Evolutionary conservation across 2,113 vertebrate genomes (phyloP), one percentile per base, ranked within the genome.

Genomic region (Acrocephalus arundinaceus): DNA sequence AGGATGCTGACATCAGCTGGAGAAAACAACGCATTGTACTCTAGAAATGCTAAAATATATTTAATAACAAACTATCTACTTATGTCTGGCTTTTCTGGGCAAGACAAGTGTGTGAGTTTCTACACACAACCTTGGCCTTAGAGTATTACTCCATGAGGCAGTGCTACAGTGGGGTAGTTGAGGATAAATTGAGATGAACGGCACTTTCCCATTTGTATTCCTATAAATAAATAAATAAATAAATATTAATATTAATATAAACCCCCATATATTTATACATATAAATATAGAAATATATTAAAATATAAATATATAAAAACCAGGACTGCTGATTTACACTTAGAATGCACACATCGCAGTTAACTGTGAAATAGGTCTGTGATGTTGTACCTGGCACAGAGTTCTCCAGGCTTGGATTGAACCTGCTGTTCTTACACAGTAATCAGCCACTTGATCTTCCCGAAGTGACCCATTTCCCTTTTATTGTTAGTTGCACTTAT

Each of bases 401-500:
- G 33, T 57, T 91, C 46, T 57, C 67, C 2, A 2, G 51, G 63
- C 75, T 94, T 49, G 62, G 61, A 61, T 52, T 71, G 77, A 96
- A 90, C 87, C 73, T 74, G 89, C 39, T 58, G 92, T 93, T 96
- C 94, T 94, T 89, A 90, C 83, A 89, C 72, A 45, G 61, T 75
- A 95, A 97, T 95, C 94, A 92, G 85, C 49, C 61, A 78, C 83
- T 45, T 72, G 30, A 95, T 95, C 95, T 96, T 92, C 76, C 79
- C 0, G 2, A 77, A 21, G 9, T 85, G 88, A 79, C 71, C 68
- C 71, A 74, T 76, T 97, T 96, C 78, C 94, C 77, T 86, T 86
- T 87, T 54, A 91, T 95, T 96, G 90, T 97, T 96, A 92, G 74
- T 66, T 61, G 43, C 62, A 89, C 83, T 93, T 92, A 94, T 94